phyloP scores from a whole-genome alignment of 2,113 vertebrate species.

The Gobio gobio region DNA sequence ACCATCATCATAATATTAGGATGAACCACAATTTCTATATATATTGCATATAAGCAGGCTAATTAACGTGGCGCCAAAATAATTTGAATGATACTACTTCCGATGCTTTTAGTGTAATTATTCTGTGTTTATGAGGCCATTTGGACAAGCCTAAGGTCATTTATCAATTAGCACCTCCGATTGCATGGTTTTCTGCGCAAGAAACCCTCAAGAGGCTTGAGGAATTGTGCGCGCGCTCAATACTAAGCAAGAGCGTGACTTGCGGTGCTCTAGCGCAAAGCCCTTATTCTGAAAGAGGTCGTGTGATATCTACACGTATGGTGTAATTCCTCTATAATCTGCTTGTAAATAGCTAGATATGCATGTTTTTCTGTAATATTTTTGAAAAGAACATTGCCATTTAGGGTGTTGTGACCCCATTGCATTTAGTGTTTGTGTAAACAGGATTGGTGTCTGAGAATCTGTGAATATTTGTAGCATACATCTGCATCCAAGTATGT shows the following conservation, averaged over 20 bases:
- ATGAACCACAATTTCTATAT: conserved; percentile 1
- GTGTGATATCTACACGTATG: neutral
- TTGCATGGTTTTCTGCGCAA: neutral
- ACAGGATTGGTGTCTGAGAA: neutral
- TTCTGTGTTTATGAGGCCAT: neutral
- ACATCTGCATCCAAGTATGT: neutral
- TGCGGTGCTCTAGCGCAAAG: conserved; percentile 5
- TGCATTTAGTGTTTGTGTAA: neutral
- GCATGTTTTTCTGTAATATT: neutral
- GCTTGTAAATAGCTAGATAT: neutral
- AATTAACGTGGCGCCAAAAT: conserved; percentile 14
- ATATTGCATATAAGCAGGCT: neutral
- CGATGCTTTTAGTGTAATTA: neutral
- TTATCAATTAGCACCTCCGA: neutral
- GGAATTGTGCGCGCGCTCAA: conserved; percentile 15
- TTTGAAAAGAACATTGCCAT: neutral
- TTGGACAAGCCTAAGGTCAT: neutral
- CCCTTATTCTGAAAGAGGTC: neutral
- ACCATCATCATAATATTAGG: conserved; percentile 31
- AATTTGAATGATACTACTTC: neutral
- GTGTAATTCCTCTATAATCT: conserved; percentile 2
- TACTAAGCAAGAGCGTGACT: conserved; percentile 8
- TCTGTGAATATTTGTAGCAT: conserved; percentile 31
- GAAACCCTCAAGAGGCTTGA: conserved; percentile 1
- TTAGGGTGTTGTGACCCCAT: neutral